Evolutionary conservation across 2,113 vertebrate species (phyloP), one percentile per base, ranked within the genome.

Genomic region (Poeciliopsis retropinna): DNA sequence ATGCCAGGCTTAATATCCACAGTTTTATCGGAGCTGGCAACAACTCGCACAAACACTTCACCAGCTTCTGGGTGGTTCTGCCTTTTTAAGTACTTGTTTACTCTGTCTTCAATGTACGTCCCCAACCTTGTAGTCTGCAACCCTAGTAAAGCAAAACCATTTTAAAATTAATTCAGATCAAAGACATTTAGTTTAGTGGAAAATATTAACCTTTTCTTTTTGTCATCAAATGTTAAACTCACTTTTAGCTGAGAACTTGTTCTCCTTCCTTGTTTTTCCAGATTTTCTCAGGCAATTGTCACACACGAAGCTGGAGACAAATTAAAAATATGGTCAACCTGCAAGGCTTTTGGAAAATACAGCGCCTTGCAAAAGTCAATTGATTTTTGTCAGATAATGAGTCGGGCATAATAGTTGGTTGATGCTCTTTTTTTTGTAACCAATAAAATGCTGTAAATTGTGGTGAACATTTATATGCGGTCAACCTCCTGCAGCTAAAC

Each of bases 281-380:
- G 96, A 96, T 91, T 98, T 99, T 94, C 98, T 99, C 88, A 99
- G 94, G 89, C 98, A 99, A 92, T 98, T 98, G 86, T 99, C 97
- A 76, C 98, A 99, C 73, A 99, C 96, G 92, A 99, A 99, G 78
- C 98, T 99, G 83, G 27, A 85, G n/a, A 76, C 64, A 71, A 2
- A 67, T 74, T 0, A 22, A 32, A 25, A 14, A 12, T 73, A 78
- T n/a, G n/a, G 22, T 67, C 29, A 60, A 25, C 14, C 27, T 17
- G 57, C 15, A 34, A 6, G 5, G 60, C 39, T 10, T 29, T 13
- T 1, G 9, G 27, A 5, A 81, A 72, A 69, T 22, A 71, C 1
- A 65, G 13, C 12, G 0, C 39, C 14, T 47, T 5, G 14, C 14
- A 47, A 47, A 37, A 47, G 14, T 17, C 5, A 47, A 47, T 15